Conservation (phyloP, 35 echinoderm and acorn worm genomes). For the Ophioderma brevispina region DNA sequence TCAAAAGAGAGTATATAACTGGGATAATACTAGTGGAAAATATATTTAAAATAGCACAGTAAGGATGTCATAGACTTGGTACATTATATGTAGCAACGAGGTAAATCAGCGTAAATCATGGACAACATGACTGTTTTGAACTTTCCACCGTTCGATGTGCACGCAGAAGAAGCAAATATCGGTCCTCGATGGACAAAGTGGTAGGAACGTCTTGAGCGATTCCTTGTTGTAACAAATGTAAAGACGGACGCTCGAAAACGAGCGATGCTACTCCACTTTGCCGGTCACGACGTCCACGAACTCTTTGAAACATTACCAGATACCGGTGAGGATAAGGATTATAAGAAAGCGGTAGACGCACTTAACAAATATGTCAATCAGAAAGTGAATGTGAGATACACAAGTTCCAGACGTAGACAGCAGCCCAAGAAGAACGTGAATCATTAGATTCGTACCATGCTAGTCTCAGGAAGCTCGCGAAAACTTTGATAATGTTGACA, state of each 20-base stretch:
- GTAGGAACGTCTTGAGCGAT: constrained; percentile 55
- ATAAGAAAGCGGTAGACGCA: constrained; percentile 21
- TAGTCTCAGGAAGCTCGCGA: constrained; percentile 35
- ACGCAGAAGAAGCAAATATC: not conserved
- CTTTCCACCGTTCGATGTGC: no score
- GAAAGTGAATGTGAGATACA: constrained; percentile 34
- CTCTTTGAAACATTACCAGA: constrained; percentile 43
- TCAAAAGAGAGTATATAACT: no score
- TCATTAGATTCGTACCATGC: constrained; percentile 44
- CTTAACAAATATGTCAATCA: constrained; percentile 47
- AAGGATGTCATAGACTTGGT: no score
- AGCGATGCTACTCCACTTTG: constrained; percentile 64
- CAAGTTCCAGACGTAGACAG: constrained; percentile 59
- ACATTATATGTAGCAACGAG: no score
- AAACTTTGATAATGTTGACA: constrained; percentile 48
- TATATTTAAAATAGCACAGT: no score
- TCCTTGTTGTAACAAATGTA: constrained; percentile 34
- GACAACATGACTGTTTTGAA: no score
- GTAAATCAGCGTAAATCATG: no score
- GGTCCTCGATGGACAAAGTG: constrained; percentile 67
- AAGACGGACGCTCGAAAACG: constrained; percentile 34
- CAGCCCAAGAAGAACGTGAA: constrained; percentile 32
- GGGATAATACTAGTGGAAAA: no score
- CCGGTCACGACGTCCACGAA: constrained; percentile 32
- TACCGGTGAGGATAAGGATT: constrained; percentile 37